Conservation (phyloP, 2,888 invertebrate species). For the Ditylenchus weischeri region DNA sequence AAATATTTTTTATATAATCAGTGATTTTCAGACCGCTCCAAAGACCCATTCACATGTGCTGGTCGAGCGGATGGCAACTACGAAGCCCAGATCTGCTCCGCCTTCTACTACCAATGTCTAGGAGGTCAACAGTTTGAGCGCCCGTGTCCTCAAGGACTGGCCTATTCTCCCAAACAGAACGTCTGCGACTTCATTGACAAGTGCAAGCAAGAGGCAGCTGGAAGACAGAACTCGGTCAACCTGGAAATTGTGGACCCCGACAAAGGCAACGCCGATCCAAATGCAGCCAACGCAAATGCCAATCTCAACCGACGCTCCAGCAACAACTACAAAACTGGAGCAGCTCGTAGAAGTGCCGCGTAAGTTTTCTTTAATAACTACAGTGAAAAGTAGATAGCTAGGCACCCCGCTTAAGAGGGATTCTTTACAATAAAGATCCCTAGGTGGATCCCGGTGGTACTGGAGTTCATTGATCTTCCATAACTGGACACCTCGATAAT, state of each 20-base stretch:
- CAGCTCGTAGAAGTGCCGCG: neutral
- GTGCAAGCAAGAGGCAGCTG: conserved; percentile 5
- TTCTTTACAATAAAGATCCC: too few species aligned
- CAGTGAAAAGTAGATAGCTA: neutral
- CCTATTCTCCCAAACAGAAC: conserved; percentile 8
- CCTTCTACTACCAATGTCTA: conserved; percentile 15
- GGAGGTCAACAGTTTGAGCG: conserved; percentile 9
- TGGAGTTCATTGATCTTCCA: too few species aligned
- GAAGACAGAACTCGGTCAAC: neutral
- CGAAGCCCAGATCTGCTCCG: conserved; percentile 16
- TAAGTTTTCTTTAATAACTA: neutral
- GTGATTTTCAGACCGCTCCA: conserved; percentile 14
- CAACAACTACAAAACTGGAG: neutral
- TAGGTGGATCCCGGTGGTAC: too few species aligned
- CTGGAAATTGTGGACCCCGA: conserved; percentile 1
- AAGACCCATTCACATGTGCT: conserved; percentile 22
- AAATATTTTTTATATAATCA: too few species aligned
- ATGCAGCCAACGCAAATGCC: neutral
- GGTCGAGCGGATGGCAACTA: conserved; percentile 20
- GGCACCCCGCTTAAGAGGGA: too few species aligned
- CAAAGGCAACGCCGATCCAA: neutral
- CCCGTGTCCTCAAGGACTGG: conserved; percentile 19
- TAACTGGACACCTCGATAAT: too few species aligned
- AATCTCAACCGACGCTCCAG: neutral
- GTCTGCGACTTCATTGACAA: conserved; percentile 1